These are phyloP conservation scores for Vombatus ursinus DNA, from an alignment of 2,113 vertebrate genomes.

Conservation along the genomic window DNA sequence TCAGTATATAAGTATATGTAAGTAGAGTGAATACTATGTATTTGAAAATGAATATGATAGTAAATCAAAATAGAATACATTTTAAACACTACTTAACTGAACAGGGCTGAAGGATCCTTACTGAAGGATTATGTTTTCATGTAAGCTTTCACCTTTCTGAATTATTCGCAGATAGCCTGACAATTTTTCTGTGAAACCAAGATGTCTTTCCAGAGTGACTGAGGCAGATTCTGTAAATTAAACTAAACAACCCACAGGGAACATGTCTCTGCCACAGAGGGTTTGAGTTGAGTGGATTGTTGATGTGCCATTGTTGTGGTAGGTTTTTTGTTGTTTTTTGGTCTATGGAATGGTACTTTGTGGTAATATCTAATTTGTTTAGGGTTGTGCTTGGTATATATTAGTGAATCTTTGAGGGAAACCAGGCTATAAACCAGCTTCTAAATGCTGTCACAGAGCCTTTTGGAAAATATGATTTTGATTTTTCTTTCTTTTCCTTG, in stretches of 20 bases:
- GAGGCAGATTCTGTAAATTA: background rate
- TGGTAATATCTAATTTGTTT: conserved; percentile 9
- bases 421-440: background rate
- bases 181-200: background rate
- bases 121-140: background rate
- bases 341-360: background rate
- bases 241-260: background rate
- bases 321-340: background rate
- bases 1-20: background rate
- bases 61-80: background rate
- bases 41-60: background rate
- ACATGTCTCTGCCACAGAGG: background rate
- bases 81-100: background rate
- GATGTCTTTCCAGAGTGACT: background rate
- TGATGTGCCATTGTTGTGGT: background rate
- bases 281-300: background rate
- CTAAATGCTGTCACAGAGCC: background rate
- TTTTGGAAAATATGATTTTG: background rate
- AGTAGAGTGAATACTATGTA: background rate
- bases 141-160: background rate
- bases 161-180: background rate
- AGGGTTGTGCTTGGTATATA: conserved; percentile 29
- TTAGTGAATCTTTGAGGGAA: conserved; percentile 25
- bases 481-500: background rate
- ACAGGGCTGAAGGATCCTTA: background rate